phyloP scores from a whole-genome alignment of 2,113 vertebrate species.

The Solea solea region DNA sequence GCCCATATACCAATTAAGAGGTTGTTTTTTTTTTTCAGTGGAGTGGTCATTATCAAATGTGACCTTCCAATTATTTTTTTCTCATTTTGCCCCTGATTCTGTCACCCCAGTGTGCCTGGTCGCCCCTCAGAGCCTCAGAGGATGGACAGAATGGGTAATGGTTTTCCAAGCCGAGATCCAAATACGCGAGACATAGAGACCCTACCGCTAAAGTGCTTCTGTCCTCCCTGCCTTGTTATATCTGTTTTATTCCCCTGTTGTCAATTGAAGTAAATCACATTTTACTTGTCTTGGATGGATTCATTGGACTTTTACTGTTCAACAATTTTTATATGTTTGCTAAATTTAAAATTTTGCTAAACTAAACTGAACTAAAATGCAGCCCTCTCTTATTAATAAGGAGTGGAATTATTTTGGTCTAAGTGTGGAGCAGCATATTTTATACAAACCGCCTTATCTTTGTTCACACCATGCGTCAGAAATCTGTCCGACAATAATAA shows the following conservation, averaged over 20 bases:
- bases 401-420: too few species aligned
- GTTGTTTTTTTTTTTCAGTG: constrained; percentile 69
- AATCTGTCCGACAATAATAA: too few species aligned
- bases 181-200: constrained; percentile 15
- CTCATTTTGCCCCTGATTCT: constrained; percentile 74
- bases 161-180: constrained; percentile 49
- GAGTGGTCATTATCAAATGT: constrained; percentile 83
- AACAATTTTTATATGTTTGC: too few species aligned
- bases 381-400: too few species aligned
- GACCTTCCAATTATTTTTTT: constrained; percentile 84
- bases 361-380: too few species aligned
- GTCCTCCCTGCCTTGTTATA: constrained; percentile 26
- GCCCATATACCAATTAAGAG: constrained; percentile 82
- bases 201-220: background rate
- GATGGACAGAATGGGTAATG: constrained; percentile 73
- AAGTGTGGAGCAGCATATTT: too few species aligned
- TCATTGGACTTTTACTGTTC: too few species aligned
- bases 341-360: too few species aligned
- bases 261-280: background rate
- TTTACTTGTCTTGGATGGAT: background rate
- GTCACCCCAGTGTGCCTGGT: constrained; percentile 67
- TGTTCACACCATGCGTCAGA: too few species aligned
- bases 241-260: constrained; percentile 3
- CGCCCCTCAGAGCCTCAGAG: constrained; percentile 53
- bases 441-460: too few species aligned